These are phyloP conservation scores for Eilema griseolum DNA, from an alignment of 2,888 invertebrate genomes.

Conservation along the genomic window DNA sequence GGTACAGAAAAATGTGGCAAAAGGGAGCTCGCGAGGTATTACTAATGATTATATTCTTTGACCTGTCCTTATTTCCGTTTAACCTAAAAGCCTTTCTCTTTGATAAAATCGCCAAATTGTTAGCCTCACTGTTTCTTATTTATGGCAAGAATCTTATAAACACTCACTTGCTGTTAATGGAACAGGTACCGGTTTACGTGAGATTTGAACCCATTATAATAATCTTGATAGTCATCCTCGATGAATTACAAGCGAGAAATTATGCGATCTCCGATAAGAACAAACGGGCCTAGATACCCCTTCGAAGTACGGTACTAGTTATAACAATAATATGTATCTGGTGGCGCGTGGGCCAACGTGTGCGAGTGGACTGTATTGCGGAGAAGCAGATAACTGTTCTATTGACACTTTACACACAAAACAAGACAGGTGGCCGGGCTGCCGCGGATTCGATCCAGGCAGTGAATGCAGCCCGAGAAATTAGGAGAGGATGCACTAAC, in stretches of 20 bases:
- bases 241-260: neutral
- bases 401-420: too few relatives aligned
- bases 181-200: neutral
- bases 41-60: neutral
- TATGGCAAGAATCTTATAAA: slow-evolving; percentile 1
- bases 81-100: neutral
- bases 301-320: neutral
- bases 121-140: neutral
- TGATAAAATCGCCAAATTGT: neutral
- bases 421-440: too few relatives aligned
- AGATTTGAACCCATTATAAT: slow-evolving; percentile 6
- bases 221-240: slow-evolving; percentile 1
- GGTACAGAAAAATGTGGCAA: too few relatives aligned
- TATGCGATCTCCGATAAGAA: neutral
- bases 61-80: neutral
- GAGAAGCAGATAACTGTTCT: too few relatives aligned
- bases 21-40: too few relatives aligned
- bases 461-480: too few relatives aligned
- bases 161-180: slow-evolving; percentile 1
- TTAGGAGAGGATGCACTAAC: too few relatives aligned
- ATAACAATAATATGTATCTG: neutral
- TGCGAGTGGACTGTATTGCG: too few relatives aligned
- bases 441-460: too few relatives aligned
- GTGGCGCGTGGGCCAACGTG: too few relatives aligned
- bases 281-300: neutral